Conservation (phyloP, 2,888 invertebrate genomes). For the Scaptomyza parva region DNA sequence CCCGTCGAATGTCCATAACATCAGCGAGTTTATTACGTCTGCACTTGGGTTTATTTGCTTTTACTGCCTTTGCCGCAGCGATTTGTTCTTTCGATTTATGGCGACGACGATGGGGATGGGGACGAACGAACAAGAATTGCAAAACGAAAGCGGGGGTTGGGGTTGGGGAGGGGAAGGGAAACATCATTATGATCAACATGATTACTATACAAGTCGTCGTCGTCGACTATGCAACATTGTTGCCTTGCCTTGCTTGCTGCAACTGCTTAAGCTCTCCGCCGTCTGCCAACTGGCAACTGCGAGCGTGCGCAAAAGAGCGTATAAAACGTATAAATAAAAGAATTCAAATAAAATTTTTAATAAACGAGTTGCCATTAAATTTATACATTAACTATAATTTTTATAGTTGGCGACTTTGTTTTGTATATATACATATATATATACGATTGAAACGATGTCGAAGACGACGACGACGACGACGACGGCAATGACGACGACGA, state of each 20-base stretch:
- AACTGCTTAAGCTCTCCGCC: slow-evolving; percentile 7
- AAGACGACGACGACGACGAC: slow-evolving; percentile 29
- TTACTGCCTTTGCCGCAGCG: slow-evolving; percentile 81
- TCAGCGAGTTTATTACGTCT: slow-evolving; percentile 80
- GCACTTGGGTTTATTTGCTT: slow-evolving; percentile 81
- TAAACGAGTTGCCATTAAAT: slow-evolving; percentile 85
- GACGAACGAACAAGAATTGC: slow-evolving; percentile 30
- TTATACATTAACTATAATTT: slow-evolving; percentile 85
- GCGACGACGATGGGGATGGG: slow-evolving; percentile 46
- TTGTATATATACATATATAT: too few relatives aligned
- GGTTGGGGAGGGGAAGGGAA: slow-evolving; percentile 33
- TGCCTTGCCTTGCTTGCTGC: too few relatives aligned
- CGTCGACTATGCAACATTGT: slow-evolving; percentile 68
- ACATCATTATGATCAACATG: slow-evolving; percentile 19
- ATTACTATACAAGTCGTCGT: slow-evolving; percentile 45
- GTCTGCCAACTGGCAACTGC: slow-evolving; percentile 38
- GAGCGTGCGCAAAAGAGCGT: slow-evolving; percentile 75
- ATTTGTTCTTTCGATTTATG: slow-evolving; percentile 82
- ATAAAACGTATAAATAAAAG: slow-evolving; percentile 81
- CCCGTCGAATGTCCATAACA: slow-evolving; percentile 61
- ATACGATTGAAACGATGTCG: slow-evolving; percentile 11
- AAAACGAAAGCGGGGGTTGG: slow-evolving; percentile 28
- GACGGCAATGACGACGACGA: slow-evolving; percentile 16
- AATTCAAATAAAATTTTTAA: slow-evolving; percentile 85
- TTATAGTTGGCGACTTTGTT: slow-evolving; percentile 80